Evolutionary conservation across 2,888 invertebrate genomes (phyloP), one percentile per base, ranked within the genome.

Genomic region (Troides helena): DNA sequence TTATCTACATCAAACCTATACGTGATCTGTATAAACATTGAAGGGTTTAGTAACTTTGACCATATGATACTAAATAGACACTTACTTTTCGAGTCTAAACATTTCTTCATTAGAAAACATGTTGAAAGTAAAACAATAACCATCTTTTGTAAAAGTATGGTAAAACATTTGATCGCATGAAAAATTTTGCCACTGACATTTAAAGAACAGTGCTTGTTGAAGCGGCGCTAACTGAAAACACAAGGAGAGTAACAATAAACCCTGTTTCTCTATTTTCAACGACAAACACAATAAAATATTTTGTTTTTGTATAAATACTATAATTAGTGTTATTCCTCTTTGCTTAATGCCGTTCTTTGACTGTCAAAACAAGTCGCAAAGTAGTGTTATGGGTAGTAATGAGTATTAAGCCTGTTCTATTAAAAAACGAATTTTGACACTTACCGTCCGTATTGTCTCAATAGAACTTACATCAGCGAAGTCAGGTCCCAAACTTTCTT

Each of bases 101-200:
- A 95, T 84, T 72, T 95, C 94, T 1, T 87, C 86, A n/a, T 87
- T 83, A 68, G 91, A 92, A 10, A 95, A 82, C 76, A 94, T 92
- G 77, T 95, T 95, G 76, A 95, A 95, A 36, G 94, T 93, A 70
- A 93, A 94, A 75, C 95, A 95, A 56, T 94, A 85, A 0, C 95
- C 95, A 73, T 95, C 95, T 72, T 94, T 94, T 0, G 95, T 95
- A 21, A 95, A 77, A n/a, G 93, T 90, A 67, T 93, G 93, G n/a
- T 81, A 88, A 77, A 95, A 95, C 67, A 94, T 82, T 7, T 92
- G 83, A 0, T 84, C 77, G 74, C 95, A 95, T 0, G 77, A 74
- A 62, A 91, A 84, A 67, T 78, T 76, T 8, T 93, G 88, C 93
- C 93, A 94, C 61, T 91, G 85, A 72, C 93, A 93, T 30, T 80